Evolutionary conservation across 1,140 invertebrate genomes (phyloP).

Genomic region (Agrypnia vestita): DNA sequence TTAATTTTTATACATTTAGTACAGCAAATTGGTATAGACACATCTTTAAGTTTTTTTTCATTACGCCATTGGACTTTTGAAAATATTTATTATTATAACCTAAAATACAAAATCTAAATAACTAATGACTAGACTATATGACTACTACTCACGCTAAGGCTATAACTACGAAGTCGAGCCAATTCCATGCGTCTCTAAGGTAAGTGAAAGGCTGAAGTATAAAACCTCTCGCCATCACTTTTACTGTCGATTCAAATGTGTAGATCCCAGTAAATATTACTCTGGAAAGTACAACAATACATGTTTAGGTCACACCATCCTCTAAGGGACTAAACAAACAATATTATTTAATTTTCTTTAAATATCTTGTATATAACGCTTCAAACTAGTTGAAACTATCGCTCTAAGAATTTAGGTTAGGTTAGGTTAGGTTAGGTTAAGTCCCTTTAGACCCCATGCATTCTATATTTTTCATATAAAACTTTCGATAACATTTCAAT

Average conservation of each 20-base stretch:
- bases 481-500: no score
- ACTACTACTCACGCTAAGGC: slow-evolving; percentile 95
- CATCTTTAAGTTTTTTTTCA: no score
- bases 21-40: no score
- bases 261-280: slow-evolving; percentile 99
- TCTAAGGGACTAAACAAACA: slow-evolving; percentile 24
- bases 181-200: slow-evolving; percentile 99
- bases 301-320: slow-evolving; percentile 32
- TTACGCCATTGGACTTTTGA: no score
- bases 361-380: not conserved
- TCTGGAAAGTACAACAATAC: slow-evolving; percentile 79
- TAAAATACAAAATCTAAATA: not conserved
- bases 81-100: no score
- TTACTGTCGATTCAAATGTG: slow-evolving; percentile 98
- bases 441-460: no score
- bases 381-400: no score
- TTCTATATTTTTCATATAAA: no score
- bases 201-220: slow-evolving; percentile 99
- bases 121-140: not conserved
- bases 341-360: not conserved
- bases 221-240: slow-evolving; percentile 99
- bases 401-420: no score
- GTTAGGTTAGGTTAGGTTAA: no score
- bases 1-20: no score
- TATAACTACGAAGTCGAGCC: slow-evolving; percentile 99